Percentiles rank a stretch among this genome's conserved stretches.
Evolutionary conservation across 1,140 invertebrate genomes (phyloP).

Genomic region (Eubasilissa regina): DNA sequence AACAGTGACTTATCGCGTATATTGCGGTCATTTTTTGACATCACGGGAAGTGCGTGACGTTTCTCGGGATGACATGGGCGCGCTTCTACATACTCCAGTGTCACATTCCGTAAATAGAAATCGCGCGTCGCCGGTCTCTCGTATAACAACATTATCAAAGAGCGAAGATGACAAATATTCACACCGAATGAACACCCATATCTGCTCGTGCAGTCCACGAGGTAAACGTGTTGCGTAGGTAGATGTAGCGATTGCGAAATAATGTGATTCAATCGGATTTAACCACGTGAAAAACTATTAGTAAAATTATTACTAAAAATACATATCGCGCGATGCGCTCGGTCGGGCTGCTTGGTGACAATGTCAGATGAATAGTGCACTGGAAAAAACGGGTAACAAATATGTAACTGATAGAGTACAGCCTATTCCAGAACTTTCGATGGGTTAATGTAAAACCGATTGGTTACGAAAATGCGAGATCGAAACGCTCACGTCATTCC

Average conservation of each 20-base stretch:
- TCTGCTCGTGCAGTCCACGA: too few species aligned
- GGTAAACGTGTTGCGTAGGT: too few species aligned
- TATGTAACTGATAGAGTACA: too few species aligned
- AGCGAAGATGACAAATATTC: slow-evolving; percentile 22
- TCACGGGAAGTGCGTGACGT: slow-evolving; percentile 9
- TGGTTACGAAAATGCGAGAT: too few species aligned
- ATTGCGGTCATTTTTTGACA: not conserved
- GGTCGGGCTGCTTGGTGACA: not conserved
- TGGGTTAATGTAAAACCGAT: too few species aligned
- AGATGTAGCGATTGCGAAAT: not conserved
- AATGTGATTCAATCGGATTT: not conserved
- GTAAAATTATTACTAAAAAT: not conserved
- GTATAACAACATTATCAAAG: not conserved
- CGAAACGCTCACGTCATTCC: too few species aligned
- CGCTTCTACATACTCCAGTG: not conserved
- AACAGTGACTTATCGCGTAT: not conserved
- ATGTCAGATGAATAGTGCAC: too few species aligned
- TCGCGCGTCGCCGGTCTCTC: not conserved
- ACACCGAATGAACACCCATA: not conserved
- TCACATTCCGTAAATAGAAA: slow-evolving; percentile 24
- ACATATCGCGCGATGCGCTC: not conserved
- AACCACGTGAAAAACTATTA: not conserved
- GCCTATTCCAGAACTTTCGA: too few species aligned
- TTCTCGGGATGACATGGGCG: slow-evolving; percentile 3
- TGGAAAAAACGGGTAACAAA: too few species aligned